These are phyloP conservation scores for Kryptolebias marmoratus DNA, from an alignment of 2,113 vertebrate genomes.

Conservation along the genomic window DNA sequence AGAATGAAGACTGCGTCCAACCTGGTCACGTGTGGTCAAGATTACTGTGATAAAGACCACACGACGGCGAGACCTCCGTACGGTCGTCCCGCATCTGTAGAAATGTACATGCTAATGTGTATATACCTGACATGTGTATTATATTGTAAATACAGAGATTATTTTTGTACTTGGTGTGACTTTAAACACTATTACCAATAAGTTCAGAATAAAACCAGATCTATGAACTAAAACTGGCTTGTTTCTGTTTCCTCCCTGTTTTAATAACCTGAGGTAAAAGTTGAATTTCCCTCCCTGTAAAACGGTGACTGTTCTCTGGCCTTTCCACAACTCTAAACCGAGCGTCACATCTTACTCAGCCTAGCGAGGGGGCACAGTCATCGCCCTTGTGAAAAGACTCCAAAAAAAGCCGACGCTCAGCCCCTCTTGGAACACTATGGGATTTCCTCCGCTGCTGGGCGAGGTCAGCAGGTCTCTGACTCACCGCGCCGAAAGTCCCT, in stretches of 20 bases:
- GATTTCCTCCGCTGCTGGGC: slow-evolving; percentile 71
- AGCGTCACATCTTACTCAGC: slow-evolving; percentile 25
- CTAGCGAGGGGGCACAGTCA: slow-evolving; percentile 31
- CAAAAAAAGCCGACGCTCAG: slow-evolving; percentile 21
- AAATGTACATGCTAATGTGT: slow-evolving; percentile 56
- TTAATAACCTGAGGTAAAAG: too few species aligned
- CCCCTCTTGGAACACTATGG: slow-evolving; percentile 53
- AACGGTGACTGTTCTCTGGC: neutral
- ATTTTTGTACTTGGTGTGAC: slow-evolving; percentile 81
- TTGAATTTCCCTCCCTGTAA: slow-evolving; percentile 13
- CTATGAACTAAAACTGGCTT: slow-evolving; percentile 46
- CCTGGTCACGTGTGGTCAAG: slow-evolving; percentile 36
- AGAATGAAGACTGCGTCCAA: slow-evolving; percentile 56
- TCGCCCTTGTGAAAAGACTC: slow-evolving; percentile 15
- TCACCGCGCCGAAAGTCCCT: slow-evolving; percentile 71
- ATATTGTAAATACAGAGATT: slow-evolving; percentile 81
- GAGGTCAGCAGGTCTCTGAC: slow-evolving; percentile 69
- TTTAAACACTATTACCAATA: slow-evolving; percentile 78
- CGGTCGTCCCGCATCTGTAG: slow-evolving; percentile 45
- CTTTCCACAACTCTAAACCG: slow-evolving; percentile 29
- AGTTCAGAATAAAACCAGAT: slow-evolving; percentile 57
- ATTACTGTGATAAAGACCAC: slow-evolving; percentile 14
- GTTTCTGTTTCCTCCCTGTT: slow-evolving; percentile 1
- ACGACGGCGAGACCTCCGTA: slow-evolving; percentile 33
- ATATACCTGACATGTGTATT: slow-evolving; percentile 64